phyloP scores from a whole-genome alignment of 2,797 vertebrate genomes.

The Astyanax mexicanus region DNA sequence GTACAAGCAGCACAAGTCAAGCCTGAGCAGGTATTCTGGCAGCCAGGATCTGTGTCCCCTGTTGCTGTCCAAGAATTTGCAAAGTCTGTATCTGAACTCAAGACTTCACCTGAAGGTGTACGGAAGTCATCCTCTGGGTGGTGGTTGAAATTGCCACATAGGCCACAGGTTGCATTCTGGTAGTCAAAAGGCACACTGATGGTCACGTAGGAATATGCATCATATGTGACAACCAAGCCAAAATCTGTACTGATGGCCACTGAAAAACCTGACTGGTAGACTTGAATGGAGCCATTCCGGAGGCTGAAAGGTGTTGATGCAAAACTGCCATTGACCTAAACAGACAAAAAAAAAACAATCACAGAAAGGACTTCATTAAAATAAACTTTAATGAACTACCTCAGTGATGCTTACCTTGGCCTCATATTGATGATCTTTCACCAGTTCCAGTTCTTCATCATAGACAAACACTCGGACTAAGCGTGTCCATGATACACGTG shows the following conservation, averaged over 20 bases:
- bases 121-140: constrained; percentile 67
- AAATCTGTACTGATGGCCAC: constrained; percentile 68
- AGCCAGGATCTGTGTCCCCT: constrained; percentile 52
- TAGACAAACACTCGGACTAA: constrained; percentile 71
- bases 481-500: constrained; percentile 66
- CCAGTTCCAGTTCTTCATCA: constrained; percentile 68
- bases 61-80: constrained; percentile 68
- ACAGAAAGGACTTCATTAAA: neutral
- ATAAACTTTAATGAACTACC: neutral
- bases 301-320: constrained; percentile 64
- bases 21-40: constrained; percentile 59
- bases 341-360: neutral
- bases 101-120: constrained; percentile 52
- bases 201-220: constrained; percentile 58
- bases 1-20: constrained; percentile 56
- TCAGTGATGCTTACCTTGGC: constrained; percentile 62
- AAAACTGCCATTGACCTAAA: constrained; percentile 71
- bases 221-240: constrained; percentile 71
- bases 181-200: constrained; percentile 67
- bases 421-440: constrained; percentile 59
- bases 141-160: constrained; percentile 74
- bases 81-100: constrained; percentile 65
- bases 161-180: constrained; percentile 69
- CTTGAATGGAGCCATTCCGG: constrained; percentile 58
- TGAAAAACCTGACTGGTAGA: constrained; percentile 69